phyloP scores from a whole-genome alignment of 2,113 vertebrate genomes.

The Hippocampus mohnikei region DNA sequence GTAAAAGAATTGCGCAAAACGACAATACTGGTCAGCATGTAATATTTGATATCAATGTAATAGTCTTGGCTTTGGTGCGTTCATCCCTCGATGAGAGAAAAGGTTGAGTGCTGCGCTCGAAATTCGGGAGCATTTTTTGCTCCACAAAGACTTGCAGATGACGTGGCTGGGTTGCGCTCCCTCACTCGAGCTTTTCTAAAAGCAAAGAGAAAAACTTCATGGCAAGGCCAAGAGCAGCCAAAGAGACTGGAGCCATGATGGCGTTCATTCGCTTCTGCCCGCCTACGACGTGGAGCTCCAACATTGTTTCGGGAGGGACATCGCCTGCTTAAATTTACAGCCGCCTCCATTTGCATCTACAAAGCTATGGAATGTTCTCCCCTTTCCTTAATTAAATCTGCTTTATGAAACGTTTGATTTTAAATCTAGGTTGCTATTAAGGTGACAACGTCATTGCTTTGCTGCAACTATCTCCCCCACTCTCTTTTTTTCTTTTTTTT shows the following conservation, averaged over 20 bases:
- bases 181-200: slow-evolving; percentile 51
- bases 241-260: slow-evolving; percentile 41
- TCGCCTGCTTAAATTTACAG: slow-evolving; percentile 49
- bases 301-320: slow-evolving; percentile 50
- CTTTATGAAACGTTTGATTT: neutral
- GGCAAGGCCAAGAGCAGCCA: slow-evolving; percentile 55
- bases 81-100: neutral
- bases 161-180: slow-evolving; percentile 64
- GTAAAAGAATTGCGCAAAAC: neutral
- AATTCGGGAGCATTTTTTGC: slow-evolving; percentile 23
- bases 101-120: neutral
- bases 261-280: slow-evolving; percentile 45
- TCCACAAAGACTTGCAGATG: slow-evolving; percentile 42
- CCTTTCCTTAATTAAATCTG: neutral
- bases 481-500: neutral
- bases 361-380: neutral
- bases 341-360: slow-evolving; percentile 4
- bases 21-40: neutral
- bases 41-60: neutral
- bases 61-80: neutral
- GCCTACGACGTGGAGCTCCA: slow-evolving; percentile 52
- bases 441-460: neutral
- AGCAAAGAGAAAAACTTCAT: slow-evolving; percentile 56
- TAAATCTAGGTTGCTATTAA: neutral
- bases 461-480: slow-evolving; percentile 22